Conservation (phyloP, 2,888 invertebrate genomes). For the Subacronicta megacephala region DNA sequence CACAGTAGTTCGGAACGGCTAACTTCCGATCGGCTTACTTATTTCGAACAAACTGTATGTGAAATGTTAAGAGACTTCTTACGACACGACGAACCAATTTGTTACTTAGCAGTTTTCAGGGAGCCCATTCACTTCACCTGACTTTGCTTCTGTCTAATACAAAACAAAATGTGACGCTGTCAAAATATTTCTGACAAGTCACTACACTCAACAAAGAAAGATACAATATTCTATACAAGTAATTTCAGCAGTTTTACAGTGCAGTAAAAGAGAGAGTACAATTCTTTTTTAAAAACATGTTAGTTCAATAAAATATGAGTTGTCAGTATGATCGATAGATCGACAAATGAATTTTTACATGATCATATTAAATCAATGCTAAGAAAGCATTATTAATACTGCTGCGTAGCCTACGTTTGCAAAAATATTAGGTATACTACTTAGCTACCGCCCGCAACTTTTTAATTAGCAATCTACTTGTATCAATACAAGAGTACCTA, state of each 20-base stretch:
- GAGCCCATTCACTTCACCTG: too few relatives aligned
- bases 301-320: conserved; percentile 42
- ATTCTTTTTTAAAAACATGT: background rate
- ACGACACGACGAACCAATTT: too few relatives aligned
- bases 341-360: conserved; percentile 11
- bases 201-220: background rate
- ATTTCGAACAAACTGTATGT: too few relatives aligned
- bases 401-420: background rate
- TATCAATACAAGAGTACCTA: too few relatives aligned
- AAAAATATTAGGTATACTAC: conserved; percentile 3
- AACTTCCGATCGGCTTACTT: too few relatives aligned
- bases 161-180: background rate
- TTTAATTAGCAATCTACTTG: too few relatives aligned
- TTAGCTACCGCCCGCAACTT: background rate
- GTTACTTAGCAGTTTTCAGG: too few relatives aligned
- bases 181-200: background rate
- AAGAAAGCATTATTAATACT: conserved; percentile 18
- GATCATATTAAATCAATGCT: conserved; percentile 13
- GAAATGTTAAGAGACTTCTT: too few relatives aligned
- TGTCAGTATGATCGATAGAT: background rate
- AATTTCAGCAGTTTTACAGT: background rate
- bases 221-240: background rate
- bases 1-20: too few relatives aligned
- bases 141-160: too few relatives aligned
- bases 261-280: conserved; percentile 33